phyloP scores from a whole-genome alignment of 1,140 invertebrate genomes.

The Gonatopus flavifemur region DNA sequence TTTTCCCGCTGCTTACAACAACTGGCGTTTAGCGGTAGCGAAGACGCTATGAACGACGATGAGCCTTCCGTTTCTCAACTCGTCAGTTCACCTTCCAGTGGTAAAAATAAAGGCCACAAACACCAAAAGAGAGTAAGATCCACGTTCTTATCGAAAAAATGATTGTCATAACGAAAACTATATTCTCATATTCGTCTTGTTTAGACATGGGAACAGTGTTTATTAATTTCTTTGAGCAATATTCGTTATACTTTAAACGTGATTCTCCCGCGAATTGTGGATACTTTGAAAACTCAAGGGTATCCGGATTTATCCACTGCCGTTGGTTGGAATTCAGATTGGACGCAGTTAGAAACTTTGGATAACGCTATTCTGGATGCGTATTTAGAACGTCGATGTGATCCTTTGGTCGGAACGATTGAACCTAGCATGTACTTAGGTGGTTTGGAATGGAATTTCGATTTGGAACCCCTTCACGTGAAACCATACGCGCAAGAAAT shows the following conservation, averaged over 20 bases:
- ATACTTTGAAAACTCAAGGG: slow-evolving; percentile 42
- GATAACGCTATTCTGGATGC: slow-evolving; percentile 75
- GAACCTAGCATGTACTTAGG: slow-evolving; percentile 95
- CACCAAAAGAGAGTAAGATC: slow-evolving; percentile 46
- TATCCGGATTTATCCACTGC: slow-evolving; percentile 51
- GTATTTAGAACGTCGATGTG: slow-evolving; percentile 90
- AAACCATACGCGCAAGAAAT: slow-evolving; percentile 91
- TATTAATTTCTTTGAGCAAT: slow-evolving; percentile 87
- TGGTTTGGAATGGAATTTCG: slow-evolving; percentile 81
- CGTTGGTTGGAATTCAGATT: slow-evolving; percentile 48
- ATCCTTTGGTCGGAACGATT: slow-evolving; percentile 89
- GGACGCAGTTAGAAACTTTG: slow-evolving; percentile 63
- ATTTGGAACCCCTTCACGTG: slow-evolving; percentile 73
- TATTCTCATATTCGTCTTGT: slow-evolving; percentile 20
- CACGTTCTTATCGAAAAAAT: too few relatives aligned
- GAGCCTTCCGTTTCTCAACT: slow-evolving; percentile 66
- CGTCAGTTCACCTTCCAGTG: slow-evolving; percentile 63
- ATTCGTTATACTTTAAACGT: slow-evolving; percentile 79
- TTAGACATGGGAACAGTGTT: slow-evolving; percentile 75
- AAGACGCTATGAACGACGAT: slow-evolving; percentile 61
- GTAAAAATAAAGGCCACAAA: slow-evolving; percentile 49
- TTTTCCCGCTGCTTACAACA: slow-evolving; percentile 68
- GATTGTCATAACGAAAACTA: too few relatives aligned
- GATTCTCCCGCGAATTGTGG: slow-evolving; percentile 72
- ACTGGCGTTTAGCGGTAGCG: slow-evolving; percentile 66